Base-by-base conservation (phyloP, 1,140 invertebrate genomes). In the Pseudomyrmex gracilis region DNA sequence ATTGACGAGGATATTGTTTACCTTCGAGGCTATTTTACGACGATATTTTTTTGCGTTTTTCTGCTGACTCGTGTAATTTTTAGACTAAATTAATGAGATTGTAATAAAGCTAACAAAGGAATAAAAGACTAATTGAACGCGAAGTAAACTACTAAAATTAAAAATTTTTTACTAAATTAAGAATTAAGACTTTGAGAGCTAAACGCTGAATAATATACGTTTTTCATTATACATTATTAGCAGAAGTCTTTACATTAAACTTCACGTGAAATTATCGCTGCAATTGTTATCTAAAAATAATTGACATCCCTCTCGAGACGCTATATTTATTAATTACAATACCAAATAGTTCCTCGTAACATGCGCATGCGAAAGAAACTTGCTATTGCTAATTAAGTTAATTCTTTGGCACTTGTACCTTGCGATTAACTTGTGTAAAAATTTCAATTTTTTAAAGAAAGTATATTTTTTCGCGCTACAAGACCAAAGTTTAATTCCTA, bases 401-500 rank as follows among this genome's bases (percentile, higher is more conserved):
- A 67, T 67, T 77, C 13, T 34, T 34, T 0, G 7, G 0, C 34
- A 5, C 34, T 34, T 34, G 34, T 34, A 7, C 5, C 7, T 34
- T 34, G 7, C 7, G 34, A 34, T 34, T 34, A 0, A 34, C 7
- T 34, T 34, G 4, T 34, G 5, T 34, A 34, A 0, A 34, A 34
- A 34, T 34, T 34, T 34, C 34, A 5, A 34, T 7, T 4, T 84
- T 15, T 5, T 24, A 0, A 24, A 22, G 22, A 53, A 74, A 84
- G 57, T 74, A 24, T 76, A 84, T 84, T 68, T 80, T 45, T 84
- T 47, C 49, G 2, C 34, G 22, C 20, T 51, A 60, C 86, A 86
- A 76, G 55, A 63, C 20, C 8, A 22, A 34, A 70, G 73, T 85
- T 87, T 87, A 88, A 88, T 88, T 86, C 85, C 67, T 53, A n/a